Conservation (phyloP, 2,888 invertebrate genomes). For the Phoronis australis region DNA sequence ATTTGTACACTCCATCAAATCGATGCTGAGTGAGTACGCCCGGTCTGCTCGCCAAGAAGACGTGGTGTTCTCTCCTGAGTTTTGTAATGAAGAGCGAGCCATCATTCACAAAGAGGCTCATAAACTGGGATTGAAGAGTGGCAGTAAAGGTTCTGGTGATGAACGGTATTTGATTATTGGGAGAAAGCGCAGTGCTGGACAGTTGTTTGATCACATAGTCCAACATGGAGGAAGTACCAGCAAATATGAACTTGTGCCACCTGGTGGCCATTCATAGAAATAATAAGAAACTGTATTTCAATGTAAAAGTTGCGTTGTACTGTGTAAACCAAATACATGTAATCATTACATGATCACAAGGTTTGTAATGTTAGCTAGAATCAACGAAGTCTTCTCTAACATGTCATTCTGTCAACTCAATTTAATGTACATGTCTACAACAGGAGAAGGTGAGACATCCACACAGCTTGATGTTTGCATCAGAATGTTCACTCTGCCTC, state of each 20-base stretch:
- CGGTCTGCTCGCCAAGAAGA: constrained; percentile 43
- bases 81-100: constrained; percentile 53
- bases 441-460: too few species aligned
- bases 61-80: constrained; percentile 52
- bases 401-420: too few species aligned
- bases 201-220: constrained; percentile 56
- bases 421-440: too few species aligned
- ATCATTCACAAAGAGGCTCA: constrained; percentile 49
- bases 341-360: too few species aligned
- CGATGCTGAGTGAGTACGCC: constrained; percentile 43
- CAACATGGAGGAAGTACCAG: constrained; percentile 55
- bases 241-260: constrained; percentile 56
- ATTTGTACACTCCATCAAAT: constrained; percentile 32
- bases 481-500: too few species aligned
- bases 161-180: constrained; percentile 57
- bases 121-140: constrained; percentile 56
- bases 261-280: too few species aligned
- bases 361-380: too few species aligned
- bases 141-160: constrained; percentile 56
- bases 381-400: too few species aligned
- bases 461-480: too few species aligned
- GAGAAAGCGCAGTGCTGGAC: constrained; percentile 53
- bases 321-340: too few species aligned
- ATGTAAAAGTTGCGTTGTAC: too few species aligned
- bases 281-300: too few species aligned